Conservation (phyloP, 2,888 invertebrate genomes). For the Dryadula phaetusa region DNA sequence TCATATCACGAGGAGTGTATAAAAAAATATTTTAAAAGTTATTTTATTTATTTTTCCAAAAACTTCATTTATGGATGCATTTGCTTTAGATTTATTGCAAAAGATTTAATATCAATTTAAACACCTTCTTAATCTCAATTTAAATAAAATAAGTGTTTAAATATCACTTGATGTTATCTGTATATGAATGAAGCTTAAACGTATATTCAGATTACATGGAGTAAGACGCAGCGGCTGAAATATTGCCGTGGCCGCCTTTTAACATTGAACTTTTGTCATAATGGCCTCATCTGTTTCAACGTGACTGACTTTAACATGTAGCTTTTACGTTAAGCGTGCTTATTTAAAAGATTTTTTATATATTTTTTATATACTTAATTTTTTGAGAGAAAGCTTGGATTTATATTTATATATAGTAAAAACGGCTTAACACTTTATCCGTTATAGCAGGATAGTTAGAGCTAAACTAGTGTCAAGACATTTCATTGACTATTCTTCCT, state of each 20-base stretch:
- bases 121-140: conserved; percentile 22
- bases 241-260: conserved; percentile 16
- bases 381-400: neutral
- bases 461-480: no score
- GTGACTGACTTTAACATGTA: conserved; percentile 5
- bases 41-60: no score
- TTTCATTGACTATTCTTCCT: no score
- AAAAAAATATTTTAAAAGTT: no score
- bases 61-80: neutral
- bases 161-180: conserved; percentile 30
- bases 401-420: no score
- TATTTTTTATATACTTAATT: neutral
- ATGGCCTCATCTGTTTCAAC: conserved; percentile 23
- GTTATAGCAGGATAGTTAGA: no score
- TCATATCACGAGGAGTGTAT: no score
- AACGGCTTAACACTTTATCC: no score
- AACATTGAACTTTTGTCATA: conserved; percentile 25
- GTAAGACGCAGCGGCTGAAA: conserved; percentile 11
- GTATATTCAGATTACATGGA: conserved; percentile 17
- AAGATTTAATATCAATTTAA: neutral
- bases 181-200: conserved; percentile 29
- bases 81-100: neutral
- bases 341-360: neutral
- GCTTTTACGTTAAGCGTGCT: neutral
- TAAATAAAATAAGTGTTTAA: conserved; percentile 15